These are phyloP conservation scores for Trachelipus rathkii DNA, from an alignment of 1,140 invertebrate genomes.

Conservation along the genomic window DNA sequence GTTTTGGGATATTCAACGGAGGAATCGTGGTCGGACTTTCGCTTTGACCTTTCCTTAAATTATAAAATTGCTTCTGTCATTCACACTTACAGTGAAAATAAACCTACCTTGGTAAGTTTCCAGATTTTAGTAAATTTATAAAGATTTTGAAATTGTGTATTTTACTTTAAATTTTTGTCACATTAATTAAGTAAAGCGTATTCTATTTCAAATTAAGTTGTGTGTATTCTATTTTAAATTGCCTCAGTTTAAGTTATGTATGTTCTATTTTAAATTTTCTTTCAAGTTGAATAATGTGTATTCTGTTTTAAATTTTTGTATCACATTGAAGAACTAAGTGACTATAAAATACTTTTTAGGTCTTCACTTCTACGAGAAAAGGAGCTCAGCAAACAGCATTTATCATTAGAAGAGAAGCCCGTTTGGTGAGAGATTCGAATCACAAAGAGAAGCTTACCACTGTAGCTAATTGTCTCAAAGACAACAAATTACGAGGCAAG, in stretches of 20 bases:
- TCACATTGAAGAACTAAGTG: too few relatives aligned
- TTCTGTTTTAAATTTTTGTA: too few relatives aligned
- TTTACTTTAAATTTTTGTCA: too few relatives aligned
- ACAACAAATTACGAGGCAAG: constrained; percentile 61
- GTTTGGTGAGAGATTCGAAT: constrained; percentile 55
- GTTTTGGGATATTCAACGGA: constrained; percentile 64
- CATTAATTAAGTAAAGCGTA: too few relatives aligned
- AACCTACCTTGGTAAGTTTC: constrained; percentile 65
- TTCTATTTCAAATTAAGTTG: too few relatives aligned
- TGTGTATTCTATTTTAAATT: not conserved
- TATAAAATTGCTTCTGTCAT: constrained; percentile 69
- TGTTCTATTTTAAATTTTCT: too few relatives aligned
- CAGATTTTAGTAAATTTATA: too few relatives aligned
- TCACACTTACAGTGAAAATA: constrained; percentile 64
- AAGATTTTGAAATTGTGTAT: too few relatives aligned
- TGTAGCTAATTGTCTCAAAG: constrained; percentile 56
- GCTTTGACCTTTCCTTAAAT: constrained; percentile 70
- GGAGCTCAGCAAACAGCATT: constrained; percentile 64
- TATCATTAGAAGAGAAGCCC: constrained; percentile 59
- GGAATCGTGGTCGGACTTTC: constrained; percentile 58
- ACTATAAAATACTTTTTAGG: constrained; percentile 49
- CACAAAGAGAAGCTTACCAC: constrained; percentile 56
- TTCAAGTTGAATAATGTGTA: too few relatives aligned
- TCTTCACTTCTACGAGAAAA: constrained; percentile 74
- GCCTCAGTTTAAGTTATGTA: too few relatives aligned